Evolutionary conservation across 2,888 invertebrate genomes (phyloP), one percentile per base, ranked within the genome.

Genomic region (Andrena praecox): DNA sequence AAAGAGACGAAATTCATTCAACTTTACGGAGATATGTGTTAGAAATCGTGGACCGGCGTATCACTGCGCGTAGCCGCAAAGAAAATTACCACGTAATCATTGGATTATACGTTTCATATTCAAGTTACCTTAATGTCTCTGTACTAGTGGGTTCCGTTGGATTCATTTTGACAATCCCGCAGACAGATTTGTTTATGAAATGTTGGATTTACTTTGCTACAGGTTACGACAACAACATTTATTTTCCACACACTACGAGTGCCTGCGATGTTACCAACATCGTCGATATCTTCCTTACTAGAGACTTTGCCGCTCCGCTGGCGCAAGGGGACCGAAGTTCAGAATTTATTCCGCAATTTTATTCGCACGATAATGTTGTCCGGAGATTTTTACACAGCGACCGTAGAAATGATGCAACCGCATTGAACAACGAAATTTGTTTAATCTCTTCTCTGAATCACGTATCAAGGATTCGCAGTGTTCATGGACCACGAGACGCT

Each of bases 91-190:
- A 24, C 7, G 16, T n/a, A 33, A n/a, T 4, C 33, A 42, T 12
- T 59, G 6, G 29, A 31, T 3, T 8, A 48, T 29, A 8, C 2
- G 16, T 63, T 27, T 66, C 52, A 77, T 69, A 68, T 42, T 75
- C 33, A 56, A 70, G 48, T 85, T 91, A 92, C 92, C 92, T 92
- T 84, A 92, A 86, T 27, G 91, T 89, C 88, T 92, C 92, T 16
- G 90, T 92, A 73, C 85, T 89, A 12, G 87, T 91, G 6, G 92
- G 92, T 80, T 92, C 92, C 35, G 92, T 91, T 16, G 92, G 92
- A 85, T 92, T 92, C 92, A 92, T 92, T 67, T 76, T 79, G 27
- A 31, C 5, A 33, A 60, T 62, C 48, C 62, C 60, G 8, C 27
- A 56, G 63, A 54, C 12, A 56, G 66, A 52, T 52, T n/a, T 63